Conservation (phyloP, 2,797 vertebrate genomes). For the Tokudaia muenninki region DNA sequence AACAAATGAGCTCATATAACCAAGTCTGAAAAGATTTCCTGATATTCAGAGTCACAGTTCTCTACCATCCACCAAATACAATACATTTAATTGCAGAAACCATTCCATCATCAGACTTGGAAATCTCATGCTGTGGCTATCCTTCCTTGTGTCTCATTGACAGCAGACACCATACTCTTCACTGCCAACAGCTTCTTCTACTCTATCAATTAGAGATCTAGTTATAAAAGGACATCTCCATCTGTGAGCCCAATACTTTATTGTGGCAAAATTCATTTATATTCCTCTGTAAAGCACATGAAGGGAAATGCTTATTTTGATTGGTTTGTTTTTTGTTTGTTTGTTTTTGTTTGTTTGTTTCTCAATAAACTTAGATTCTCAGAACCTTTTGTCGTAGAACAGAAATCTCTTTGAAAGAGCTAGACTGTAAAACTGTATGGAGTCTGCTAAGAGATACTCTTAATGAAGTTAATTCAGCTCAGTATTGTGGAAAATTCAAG, state of each 20-base stretch:
- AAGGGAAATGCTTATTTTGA: background rate
- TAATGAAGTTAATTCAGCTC: conserved; percentile 43
- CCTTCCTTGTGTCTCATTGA: background rate
- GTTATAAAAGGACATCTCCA: background rate
- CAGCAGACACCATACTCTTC: background rate
- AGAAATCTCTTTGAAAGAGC: conserved; percentile 15
- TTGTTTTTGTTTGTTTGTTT: background rate
- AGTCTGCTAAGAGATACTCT: background rate
- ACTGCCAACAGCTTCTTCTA: background rate
- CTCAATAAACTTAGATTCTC: conserved; percentile 37
- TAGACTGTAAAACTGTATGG: background rate
- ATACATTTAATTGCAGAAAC: conserved; percentile 23
- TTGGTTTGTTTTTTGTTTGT: background rate
- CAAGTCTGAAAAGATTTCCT: background rate
- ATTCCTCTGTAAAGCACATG: background rate
- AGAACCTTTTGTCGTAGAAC: conserved; percentile 40
- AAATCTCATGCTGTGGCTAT: background rate
- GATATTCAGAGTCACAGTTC: background rate
- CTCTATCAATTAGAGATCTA: background rate
- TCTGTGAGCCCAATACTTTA: background rate
- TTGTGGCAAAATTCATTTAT: background rate
- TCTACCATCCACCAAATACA: background rate
- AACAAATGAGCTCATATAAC: background rate
- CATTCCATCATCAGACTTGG: background rate
- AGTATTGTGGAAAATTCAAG: conserved; percentile 23